Conservation (phyloP, 2,797 vertebrate genomes). For the Poecilia gillii region DNA sequence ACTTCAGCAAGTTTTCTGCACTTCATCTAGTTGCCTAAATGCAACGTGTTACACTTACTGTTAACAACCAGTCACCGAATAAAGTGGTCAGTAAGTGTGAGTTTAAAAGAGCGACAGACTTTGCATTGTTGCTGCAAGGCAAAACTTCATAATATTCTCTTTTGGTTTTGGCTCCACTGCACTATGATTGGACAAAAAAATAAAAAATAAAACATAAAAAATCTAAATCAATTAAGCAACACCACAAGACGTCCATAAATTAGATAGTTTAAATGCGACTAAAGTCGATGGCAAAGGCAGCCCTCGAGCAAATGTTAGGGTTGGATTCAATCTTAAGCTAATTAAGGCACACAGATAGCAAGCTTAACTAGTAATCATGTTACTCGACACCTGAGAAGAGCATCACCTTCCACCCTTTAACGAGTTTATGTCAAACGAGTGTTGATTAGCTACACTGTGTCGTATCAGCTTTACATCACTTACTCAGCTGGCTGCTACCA, state of each 20-base stretch:
- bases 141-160: neutral
- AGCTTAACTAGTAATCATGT: conserved; percentile 27
- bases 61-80: neutral
- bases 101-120: neutral
- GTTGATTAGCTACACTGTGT: conserved; percentile 31
- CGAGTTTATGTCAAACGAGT: conserved; percentile 19
- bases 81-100: neutral
- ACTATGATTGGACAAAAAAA: neutral
- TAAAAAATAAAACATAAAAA: neutral
- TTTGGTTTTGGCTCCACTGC: too few species aligned
- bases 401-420: conserved; percentile 35
- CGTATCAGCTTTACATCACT: conserved; percentile 27
- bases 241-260: neutral
- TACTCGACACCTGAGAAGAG: conserved; percentile 30
- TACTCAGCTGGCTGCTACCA: conserved; percentile 14
- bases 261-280: conserved; percentile 6
- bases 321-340: conserved; percentile 37
- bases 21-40: neutral
- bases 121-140: neutral
- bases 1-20: neutral
- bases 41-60: neutral
- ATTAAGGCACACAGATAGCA: conserved; percentile 33
- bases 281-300: conserved; percentile 9
- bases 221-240: conserved; percentile 21
- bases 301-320: conserved; percentile 4